phyloP scores from a whole-genome alignment of 1,140 invertebrate species.

The Drosophila nigrodunni region DNA sequence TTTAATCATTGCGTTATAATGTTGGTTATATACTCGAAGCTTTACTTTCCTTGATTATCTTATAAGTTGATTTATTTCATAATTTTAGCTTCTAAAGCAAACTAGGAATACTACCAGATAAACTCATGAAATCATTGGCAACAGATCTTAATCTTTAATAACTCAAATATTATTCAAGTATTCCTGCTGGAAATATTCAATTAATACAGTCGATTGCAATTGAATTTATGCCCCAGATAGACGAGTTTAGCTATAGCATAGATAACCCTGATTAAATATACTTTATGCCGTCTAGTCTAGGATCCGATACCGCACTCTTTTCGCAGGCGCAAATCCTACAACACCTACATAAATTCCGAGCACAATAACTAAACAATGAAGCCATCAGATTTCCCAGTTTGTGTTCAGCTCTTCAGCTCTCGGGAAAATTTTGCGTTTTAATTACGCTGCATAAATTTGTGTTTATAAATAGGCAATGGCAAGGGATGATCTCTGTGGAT shows the following conservation, averaged over 20 bases:
- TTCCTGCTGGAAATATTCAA: conserved; percentile 10
- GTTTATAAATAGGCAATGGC: conserved; percentile 78
- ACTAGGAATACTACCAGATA: too few relatives aligned
- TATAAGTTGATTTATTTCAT: too few relatives aligned
- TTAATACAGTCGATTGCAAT: conserved; percentile 9
- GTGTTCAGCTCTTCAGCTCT: background rate
- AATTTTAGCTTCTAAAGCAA: too few relatives aligned
- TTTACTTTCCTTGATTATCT: too few relatives aligned
- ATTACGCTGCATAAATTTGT: conserved; percentile 84
- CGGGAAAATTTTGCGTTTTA: conserved; percentile 79
- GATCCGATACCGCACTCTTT: background rate
- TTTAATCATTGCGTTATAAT: too few relatives aligned
- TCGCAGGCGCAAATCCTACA: conserved; percentile 39
- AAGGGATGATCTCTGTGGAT: conserved; percentile 8
- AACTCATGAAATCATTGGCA: background rate
- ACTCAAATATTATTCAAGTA: background rate
- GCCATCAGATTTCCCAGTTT: conserved; percentile 43
- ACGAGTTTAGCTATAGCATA: too few relatives aligned
- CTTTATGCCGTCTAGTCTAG: conserved; percentile 42
- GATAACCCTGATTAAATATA: conserved; percentile 47
- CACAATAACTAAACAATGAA: conserved; percentile 74
- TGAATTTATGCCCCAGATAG: background rate
- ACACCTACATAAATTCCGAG: conserved; percentile 54
- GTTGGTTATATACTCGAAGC: too few relatives aligned
- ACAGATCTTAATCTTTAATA: background rate